Evolutionary conservation across 2,888 invertebrate genomes (phyloP).

Genomic region (Eubasilissa splendida): DNA sequence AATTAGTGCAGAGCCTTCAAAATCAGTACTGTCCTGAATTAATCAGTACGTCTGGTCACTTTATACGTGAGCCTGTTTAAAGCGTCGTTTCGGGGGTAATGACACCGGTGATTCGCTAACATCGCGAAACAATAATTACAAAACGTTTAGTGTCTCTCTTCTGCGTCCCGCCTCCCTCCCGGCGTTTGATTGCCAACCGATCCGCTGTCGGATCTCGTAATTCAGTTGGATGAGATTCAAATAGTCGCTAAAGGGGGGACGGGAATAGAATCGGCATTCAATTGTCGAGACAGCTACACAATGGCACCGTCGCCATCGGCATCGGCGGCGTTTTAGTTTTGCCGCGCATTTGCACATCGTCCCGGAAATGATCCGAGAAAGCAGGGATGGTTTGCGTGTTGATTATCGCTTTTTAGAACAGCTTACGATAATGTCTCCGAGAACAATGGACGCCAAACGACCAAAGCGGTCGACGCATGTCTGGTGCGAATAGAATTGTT

Average conservation of each 20-base stretch:
- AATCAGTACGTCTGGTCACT: background rate
- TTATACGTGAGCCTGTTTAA: background rate
- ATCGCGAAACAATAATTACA: slow-evolving; percentile 5
- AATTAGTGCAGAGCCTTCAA: too few relatives aligned
- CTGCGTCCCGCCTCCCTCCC: slow-evolving; percentile 1
- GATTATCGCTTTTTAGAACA: background rate
- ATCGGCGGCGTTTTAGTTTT: slow-evolving; percentile 2
- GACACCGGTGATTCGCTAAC: slow-evolving; percentile 9
- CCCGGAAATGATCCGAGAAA: too few relatives aligned
- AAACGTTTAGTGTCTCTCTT: background rate
- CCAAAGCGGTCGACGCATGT: too few relatives aligned
- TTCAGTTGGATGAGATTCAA: slow-evolving; percentile 47
- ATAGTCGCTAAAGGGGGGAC: slow-evolving; percentile 43
- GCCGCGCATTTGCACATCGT: background rate
- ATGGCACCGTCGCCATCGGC: background rate
- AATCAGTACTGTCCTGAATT: too few relatives aligned
- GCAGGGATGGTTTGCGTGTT: background rate
- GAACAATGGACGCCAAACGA: background rate
- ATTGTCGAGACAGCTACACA: slow-evolving; percentile 43
- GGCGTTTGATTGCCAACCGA: slow-evolving; percentile 37
- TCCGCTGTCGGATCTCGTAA: slow-evolving; percentile 41
- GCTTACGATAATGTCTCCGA: background rate
- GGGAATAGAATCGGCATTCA: slow-evolving; percentile 46
- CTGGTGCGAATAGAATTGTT: too few relatives aligned
- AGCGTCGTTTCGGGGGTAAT: background rate